Evolutionary conservation across 1,140 invertebrate species (phyloP), one percentile per base, ranked within the genome.

Genomic region (Ylistrum balloti): DNA sequence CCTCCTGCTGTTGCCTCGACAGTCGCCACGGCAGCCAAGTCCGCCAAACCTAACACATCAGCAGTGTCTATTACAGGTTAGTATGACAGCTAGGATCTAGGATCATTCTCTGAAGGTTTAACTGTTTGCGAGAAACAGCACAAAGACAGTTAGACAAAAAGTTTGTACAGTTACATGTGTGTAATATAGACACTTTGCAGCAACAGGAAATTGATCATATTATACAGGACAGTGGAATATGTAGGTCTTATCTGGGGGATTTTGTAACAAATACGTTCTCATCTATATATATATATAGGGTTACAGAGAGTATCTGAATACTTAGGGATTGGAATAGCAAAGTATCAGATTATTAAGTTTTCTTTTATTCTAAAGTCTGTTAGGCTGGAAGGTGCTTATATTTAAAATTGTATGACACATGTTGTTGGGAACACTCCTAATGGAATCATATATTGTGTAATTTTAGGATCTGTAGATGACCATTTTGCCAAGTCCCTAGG

Each of bases 401-500:
- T n/a, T n/a, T n/a, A n/a, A n/a, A n/a, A n/a, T n/a, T n/a, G n/a
- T n/a, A n/a, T n/a, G n/a, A n/a, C n/a, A n/a, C n/a, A n/a, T n/a
- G n/a, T n/a, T n/a, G n/a, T n/a, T n/a, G n/a, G n/a, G n/a, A n/a
- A n/a, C n/a, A n/a, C n/a, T n/a, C n/a, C n/a, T n/a, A n/a, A n/a
- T n/a, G n/a, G n/a, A 48, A 48, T 17, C 11, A 1, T 48, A 74
- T 17, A 90, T 90, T 87, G 88, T 86, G 90, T 92, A 91, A 94
- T 91, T 94, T 96, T 94, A 96, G 95, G 94, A 35, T 95, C 95
- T 88, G 96, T 96, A 9, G 96, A 96, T 93, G 96, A 96, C 85
- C 96, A 96, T 90, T 96, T 96, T 94, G 95, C 96, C 33, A 95
- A 95, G 85, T 95, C 96, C 0, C 92, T 96, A 0, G 96, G 96